Evolutionary conservation across 2,888 invertebrate genomes (phyloP).

Genomic region (Pseudococcus longispinus): DNA sequence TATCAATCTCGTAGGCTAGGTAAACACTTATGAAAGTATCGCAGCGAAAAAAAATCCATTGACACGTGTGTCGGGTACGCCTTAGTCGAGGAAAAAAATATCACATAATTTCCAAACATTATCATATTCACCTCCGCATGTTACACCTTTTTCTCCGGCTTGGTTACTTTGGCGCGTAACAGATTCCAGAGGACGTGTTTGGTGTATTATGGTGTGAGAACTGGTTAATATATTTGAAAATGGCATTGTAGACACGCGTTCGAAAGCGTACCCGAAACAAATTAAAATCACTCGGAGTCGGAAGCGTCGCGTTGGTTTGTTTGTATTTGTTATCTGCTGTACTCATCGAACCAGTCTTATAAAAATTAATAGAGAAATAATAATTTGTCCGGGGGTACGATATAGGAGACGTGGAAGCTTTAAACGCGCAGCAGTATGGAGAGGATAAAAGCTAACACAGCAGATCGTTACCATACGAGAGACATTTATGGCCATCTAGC

Average conservation of each 20-base stretch:
- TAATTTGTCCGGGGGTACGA: background rate
- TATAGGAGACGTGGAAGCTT: background rate
- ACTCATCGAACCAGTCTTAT: conserved; percentile 9
- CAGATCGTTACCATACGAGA: background rate
- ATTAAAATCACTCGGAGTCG: background rate
- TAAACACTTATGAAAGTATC: background rate
- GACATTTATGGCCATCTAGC: conserved; percentile 20
- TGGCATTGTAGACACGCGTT: background rate
- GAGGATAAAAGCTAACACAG: background rate
- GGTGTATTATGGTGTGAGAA: background rate
- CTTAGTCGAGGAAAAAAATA: background rate
- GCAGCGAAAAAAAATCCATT: background rate
- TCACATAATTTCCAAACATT: background rate
- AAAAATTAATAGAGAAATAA: conserved; percentile 38
- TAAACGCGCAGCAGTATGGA: background rate
- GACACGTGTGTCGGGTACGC: too few species aligned
- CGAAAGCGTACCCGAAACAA: background rate
- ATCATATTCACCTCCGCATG: background rate
- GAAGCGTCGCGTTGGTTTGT: background rate
- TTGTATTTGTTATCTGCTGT: background rate
- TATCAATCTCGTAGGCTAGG: background rate
- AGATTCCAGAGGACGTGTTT: background rate
- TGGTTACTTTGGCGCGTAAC: too few species aligned
- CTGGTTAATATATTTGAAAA: conserved; percentile 5
- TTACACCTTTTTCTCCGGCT: background rate